Percentiles rank a stretch among this genome's conserved stretches.
Conservation (phyloP, 2,888 invertebrate species). For the Orgyia antiqua region DNA sequence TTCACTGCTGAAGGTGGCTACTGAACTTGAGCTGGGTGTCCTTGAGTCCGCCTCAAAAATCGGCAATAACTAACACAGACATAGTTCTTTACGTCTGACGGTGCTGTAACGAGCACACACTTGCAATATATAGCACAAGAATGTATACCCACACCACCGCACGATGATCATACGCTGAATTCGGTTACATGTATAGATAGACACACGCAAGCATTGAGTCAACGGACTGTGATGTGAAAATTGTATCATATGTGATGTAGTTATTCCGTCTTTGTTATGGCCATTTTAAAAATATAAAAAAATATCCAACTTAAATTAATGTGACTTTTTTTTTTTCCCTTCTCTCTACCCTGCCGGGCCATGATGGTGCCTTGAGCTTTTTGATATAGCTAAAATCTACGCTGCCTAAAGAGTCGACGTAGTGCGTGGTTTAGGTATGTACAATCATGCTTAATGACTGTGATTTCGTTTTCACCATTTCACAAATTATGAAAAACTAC, state of each 20-base stretch:
- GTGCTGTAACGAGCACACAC: slow-evolving; percentile 38
- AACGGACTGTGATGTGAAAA: slow-evolving; percentile 44
- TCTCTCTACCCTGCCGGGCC: too few relatives aligned
- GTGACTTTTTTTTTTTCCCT: too few relatives aligned
- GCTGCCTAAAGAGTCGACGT: too few relatives aligned
- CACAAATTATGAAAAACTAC: too few relatives aligned
- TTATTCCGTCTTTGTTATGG: too few relatives aligned
- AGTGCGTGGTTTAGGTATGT: too few relatives aligned
- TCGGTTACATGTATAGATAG: slow-evolving; percentile 35
- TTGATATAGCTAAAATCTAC: too few relatives aligned
- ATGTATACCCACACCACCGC: slow-evolving; percentile 40
- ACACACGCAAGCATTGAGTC: slow-evolving; percentile 36
- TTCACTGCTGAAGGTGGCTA: slow-evolving; percentile 69
- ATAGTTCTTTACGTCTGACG: slow-evolving; percentile 27
- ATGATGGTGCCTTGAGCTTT: too few relatives aligned
- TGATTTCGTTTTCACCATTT: too few relatives aligned
- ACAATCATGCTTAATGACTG: too few relatives aligned
- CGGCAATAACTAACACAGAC: slow-evolving; percentile 53
- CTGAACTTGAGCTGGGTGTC: slow-evolving; percentile 70
- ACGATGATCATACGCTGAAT: slow-evolving; percentile 16
- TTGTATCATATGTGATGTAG: slow-evolving; percentile 24
- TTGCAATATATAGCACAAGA: slow-evolving; percentile 30
- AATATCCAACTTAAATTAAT: too few relatives aligned
- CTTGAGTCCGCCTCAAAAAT: slow-evolving; percentile 66
- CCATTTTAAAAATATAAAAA: too few relatives aligned